Evolutionary conservation across 1,140 invertebrate genomes (phyloP).

Genomic region (Conus ventricosus): DNA sequence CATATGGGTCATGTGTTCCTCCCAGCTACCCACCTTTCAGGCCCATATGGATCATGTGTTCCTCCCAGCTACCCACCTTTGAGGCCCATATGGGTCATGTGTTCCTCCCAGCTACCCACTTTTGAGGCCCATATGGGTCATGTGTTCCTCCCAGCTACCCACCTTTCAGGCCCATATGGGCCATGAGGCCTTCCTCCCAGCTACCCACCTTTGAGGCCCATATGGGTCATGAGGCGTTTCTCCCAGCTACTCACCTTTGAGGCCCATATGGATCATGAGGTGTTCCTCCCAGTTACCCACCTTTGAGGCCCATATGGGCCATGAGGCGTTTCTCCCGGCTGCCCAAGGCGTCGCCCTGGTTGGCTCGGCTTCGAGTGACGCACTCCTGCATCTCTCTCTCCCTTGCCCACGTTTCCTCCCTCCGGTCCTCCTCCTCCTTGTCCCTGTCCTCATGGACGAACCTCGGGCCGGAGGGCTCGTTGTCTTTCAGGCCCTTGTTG

Average conservation of each 20-base stretch:
- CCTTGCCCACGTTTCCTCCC: neutral
- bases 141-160: no score
- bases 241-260: slow-evolving; percentile 62
- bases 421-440: neutral
- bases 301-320: slow-evolving; percentile 68
- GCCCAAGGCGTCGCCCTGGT: slow-evolving; percentile 41
- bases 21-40: no score
- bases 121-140: no score
- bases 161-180: neutral
- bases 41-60: no score
- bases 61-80: no score
- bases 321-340: slow-evolving; percentile 63
- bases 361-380: slow-evolving; percentile 17
- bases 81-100: no score
- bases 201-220: slow-evolving; percentile 64
- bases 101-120: no score
- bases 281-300: slow-evolving; percentile 45
- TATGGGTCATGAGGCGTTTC: slow-evolving; percentile 63
- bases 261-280: no score
- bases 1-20: no score
- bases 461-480: neutral
- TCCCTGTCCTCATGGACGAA: neutral
- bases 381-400: slow-evolving; percentile 25
- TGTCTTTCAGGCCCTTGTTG: neutral
- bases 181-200: neutral